A percentile compares a stretch with the other conserved stretches of the same genome.
These are phyloP conservation scores for Eclectus roratus DNA, from an alignment of 2,113 vertebrate species.

Conservation along the genomic window DNA sequence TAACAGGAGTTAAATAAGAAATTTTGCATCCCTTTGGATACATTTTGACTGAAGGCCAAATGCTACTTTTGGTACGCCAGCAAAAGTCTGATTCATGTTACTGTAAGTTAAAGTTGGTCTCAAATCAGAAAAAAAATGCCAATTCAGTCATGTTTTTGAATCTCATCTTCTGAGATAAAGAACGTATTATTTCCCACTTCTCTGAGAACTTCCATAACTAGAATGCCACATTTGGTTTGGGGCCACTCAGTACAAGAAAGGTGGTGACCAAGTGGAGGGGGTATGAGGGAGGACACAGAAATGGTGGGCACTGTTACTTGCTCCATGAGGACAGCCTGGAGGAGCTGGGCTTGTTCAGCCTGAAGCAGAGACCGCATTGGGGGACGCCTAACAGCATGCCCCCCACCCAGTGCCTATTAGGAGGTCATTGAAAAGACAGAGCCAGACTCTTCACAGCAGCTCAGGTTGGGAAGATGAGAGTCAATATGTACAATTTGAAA, in stretches of 20 bases:
- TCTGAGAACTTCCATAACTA: neutral
- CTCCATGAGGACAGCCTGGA: neutral
- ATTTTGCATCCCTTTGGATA: neutral
- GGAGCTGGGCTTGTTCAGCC: neutral
- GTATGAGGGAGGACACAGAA: neutral
- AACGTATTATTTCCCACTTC: neutral
- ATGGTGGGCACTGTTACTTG: neutral
- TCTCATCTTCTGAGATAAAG: neutral
- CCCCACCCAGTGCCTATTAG: accelerated
- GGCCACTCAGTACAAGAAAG: neutral
- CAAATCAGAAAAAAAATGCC: neutral
- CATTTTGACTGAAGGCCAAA: neutral
- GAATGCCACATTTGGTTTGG: neutral
- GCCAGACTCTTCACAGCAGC: neutral
- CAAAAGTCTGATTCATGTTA: neutral
- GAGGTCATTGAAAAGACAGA: neutral
- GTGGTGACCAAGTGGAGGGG: accelerated
- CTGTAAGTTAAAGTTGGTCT: neutral
- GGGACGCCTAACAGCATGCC: neutral
- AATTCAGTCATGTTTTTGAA: neutral
- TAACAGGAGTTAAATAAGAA: neutral
- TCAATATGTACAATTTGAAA: neutral
- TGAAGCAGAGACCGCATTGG: neutral
- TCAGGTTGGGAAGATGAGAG: neutral
- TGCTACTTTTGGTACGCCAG: neutral